These are phyloP conservation scores for Paramormyrops kingsleyae DNA, from an alignment of 2,113 vertebrate genomes.

Conservation along the genomic window DNA sequence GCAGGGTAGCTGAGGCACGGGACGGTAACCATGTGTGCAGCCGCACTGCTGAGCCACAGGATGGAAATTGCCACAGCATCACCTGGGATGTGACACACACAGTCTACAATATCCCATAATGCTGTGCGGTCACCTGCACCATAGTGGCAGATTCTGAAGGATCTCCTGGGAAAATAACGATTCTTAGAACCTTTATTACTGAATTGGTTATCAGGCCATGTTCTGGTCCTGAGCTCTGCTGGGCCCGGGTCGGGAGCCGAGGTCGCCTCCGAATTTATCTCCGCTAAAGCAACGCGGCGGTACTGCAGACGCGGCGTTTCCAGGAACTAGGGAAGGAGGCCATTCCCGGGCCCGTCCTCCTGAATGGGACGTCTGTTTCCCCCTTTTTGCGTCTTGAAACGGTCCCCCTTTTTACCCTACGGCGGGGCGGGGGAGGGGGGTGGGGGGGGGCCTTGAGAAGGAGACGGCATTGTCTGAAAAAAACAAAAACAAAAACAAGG, in stretches of 20 bases:
- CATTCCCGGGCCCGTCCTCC: constrained; percentile 38
- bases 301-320: neutral
- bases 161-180: neutral
- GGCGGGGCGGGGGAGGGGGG: neutral
- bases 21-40: neutral
- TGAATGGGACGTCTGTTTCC: constrained; percentile 56
- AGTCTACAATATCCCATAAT: neutral
- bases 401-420: constrained; percentile 48
- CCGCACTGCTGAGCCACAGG: neutral
- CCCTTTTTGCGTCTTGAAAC: constrained; percentile 37
- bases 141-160: neutral
- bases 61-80: neutral
- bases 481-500: constrained; percentile 16
- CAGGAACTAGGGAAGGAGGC: neutral
- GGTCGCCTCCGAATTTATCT: neutral
- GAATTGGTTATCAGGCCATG: neutral
- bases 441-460: constrained; percentile 46
- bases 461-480: constrained; percentile 34
- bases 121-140: neutral
- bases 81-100: neutral
- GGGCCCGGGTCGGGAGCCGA: neutral
- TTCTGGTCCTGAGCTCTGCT: neutral
- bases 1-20: neutral
- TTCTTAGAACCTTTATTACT: neutral
- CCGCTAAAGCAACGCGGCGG: neutral